These are phyloP conservation scores for Synaphobranchus kaupii DNA, from an alignment of 2,797 vertebrate species.

Conservation along the genomic window DNA sequence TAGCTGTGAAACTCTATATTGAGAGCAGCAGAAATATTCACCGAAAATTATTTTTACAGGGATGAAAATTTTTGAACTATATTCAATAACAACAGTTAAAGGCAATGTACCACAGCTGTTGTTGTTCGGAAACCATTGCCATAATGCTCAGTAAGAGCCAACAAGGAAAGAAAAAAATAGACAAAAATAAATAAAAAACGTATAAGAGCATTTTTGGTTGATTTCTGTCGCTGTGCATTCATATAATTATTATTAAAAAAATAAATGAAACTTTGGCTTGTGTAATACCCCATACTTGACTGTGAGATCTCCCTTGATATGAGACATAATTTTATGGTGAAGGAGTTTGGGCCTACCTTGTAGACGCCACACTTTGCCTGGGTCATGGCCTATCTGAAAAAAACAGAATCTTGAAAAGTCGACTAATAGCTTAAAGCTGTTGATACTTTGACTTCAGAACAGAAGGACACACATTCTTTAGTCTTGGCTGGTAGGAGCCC, in stretches of 20 bases:
- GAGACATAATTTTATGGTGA: slow-evolving; percentile 30
- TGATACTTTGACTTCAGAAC: slow-evolving; percentile 59
- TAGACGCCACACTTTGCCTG: slow-evolving; percentile 41
- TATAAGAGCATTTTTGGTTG: slow-evolving; percentile 30
- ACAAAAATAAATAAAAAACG: neutral
- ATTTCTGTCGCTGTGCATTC: slow-evolving; percentile 18
- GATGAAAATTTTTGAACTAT: neutral
- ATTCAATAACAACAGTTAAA: neutral
- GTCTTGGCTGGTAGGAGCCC: slow-evolving; percentile 46
- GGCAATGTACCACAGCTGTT: neutral
- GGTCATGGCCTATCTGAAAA: slow-evolving; percentile 58
- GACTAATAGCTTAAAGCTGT: slow-evolving; percentile 78
- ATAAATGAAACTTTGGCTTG: slow-evolving; percentile 34
- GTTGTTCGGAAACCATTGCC: neutral
- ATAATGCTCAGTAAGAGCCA: neutral
- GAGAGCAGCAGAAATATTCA: neutral
- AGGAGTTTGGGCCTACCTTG: slow-evolving; percentile 34
- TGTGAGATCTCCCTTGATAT: slow-evolving; percentile 29
- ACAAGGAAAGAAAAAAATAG: neutral
- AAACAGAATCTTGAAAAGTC: slow-evolving; percentile 58
- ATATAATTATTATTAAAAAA: slow-evolving; percentile 4
- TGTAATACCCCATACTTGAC: neutral
- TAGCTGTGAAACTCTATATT: slow-evolving; percentile 1
- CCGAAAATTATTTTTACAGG: neutral
- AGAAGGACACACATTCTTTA: slow-evolving; percentile 51